phyloP scores from a whole-genome alignment of 2,113 vertebrate species.

The Petrocephalus zakoni region DNA sequence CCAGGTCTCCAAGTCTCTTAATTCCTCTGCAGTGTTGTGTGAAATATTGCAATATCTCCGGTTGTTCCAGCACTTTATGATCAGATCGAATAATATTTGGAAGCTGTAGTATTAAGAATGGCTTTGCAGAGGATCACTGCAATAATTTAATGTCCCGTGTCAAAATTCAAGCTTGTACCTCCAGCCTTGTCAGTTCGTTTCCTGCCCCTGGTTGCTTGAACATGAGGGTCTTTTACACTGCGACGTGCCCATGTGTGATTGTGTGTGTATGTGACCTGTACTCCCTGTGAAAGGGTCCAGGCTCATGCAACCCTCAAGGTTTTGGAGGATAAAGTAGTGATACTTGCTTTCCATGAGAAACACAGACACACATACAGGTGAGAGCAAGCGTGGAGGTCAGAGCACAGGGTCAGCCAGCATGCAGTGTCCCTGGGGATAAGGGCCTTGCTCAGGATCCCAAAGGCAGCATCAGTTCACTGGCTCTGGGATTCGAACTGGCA shows the following conservation, averaged over 20 bases:
- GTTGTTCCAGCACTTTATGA: not conserved
- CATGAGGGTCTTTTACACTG: not conserved
- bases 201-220: not conserved
- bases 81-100: not conserved
- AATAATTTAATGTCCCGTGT: not conserved
- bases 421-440: not conserved
- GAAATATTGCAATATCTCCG: not conserved
- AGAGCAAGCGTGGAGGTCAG: not conserved
- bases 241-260: not conserved
- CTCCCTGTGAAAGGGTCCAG: not conserved
- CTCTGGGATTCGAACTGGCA: not conserved
- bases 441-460: not conserved
- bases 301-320: not conserved
- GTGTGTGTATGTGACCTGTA: not conserved
- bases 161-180: not conserved
- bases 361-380: not conserved
- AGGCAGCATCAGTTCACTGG: not conserved
- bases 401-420: not conserved
- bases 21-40: not conserved
- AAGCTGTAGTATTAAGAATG: not conserved
- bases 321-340: too few species aligned
- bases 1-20: not conserved
- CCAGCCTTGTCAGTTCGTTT: not conserved
- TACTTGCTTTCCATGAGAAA: not conserved
- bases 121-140: not conserved